Percentiles rank a stretch among this genome's conserved stretches.
Conservation (phyloP, 1,140 invertebrate species). For the Macrocentrus cingulum region DNA sequence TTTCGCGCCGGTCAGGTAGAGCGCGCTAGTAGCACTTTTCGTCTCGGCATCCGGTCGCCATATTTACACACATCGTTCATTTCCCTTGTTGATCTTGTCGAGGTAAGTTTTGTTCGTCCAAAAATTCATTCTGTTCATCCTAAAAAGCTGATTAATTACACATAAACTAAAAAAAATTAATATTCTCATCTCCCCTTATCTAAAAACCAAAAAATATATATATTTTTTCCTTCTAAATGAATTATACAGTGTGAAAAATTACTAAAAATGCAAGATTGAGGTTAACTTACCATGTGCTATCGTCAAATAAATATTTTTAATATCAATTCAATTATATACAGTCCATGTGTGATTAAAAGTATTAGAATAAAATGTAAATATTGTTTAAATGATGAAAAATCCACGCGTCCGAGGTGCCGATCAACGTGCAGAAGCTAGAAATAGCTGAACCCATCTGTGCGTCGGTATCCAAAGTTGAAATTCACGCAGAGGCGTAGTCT, state of each 20-base stretch:
- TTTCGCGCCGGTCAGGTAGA: too few relatives aligned
- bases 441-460: constrained; percentile 58
- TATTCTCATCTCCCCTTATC: background rate
- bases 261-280: background rate
- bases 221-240: background rate
- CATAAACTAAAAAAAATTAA: constrained; percentile 7
- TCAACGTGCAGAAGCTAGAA: constrained; percentile 53
- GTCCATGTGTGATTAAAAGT: background rate
- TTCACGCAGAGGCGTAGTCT: constrained; percentile 39
- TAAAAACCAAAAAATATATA: background rate
- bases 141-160: background rate
- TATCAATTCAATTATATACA: background rate
- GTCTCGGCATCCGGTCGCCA: too few relatives aligned
- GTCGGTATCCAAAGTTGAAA: constrained; percentile 37
- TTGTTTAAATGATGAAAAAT: constrained; percentile 40
- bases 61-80: too few relatives aligned
- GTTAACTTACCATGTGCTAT: constrained; percentile 20
- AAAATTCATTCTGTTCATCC: background rate
- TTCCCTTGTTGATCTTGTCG: constrained; percentile 24
- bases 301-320: background rate
- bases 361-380: background rate
- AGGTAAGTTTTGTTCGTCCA: constrained; percentile 16
- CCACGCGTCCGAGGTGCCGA: constrained; percentile 38
- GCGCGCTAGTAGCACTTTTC: too few relatives aligned
- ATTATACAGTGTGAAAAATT: background rate